Evolutionary conservation across 1,140 invertebrate genomes (phyloP), one percentile per base, ranked within the genome.

Genomic region (Drosophila bocki): DNA sequence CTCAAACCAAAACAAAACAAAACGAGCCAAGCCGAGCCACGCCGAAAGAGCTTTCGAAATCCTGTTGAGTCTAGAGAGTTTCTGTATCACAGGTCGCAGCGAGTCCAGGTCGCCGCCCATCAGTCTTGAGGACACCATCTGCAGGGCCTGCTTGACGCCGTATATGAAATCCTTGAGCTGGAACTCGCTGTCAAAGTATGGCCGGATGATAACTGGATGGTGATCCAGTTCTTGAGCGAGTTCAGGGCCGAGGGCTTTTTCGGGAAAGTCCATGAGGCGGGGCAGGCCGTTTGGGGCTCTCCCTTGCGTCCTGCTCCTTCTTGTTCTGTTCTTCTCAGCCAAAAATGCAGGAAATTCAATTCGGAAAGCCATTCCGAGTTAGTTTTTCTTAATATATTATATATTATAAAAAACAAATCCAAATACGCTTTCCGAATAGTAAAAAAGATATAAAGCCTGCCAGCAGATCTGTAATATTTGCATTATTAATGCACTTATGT

Each of bases 111-210:
- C 95, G 61, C 96, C 95, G 64, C 94, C 93, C 67, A 96, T 94
- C 68, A 97, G 85, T 78, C 94, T 94, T 45, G 94, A 93, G 69
- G 96, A 96, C 58, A 97, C 95, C 77, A 95, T 95, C 93, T 95
- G 94, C 70, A 95, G 93, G 47, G 95, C 97, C 93, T 97, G 95
- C 91, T 95, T 96, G 3, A 96, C 95, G 67, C 96, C 96, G 68
- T 91, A 92, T 26, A 96, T 93, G 85, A 97, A 97, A 42, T 96
- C 95, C 29, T 92, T 71, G 1, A 96, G 78, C 71, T 93, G 94
- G 92, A 97, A 97, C 47, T 96, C 95, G 29, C 92, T 92, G 83
- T 97, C 97, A 67, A 96, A 95, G 91, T 96, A 96, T 0, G 96
- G 96, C 74, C 94, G 95, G 22, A 97, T 96, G n/a, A 97, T 95